Evolutionary conservation across 2,797 vertebrate species (phyloP).

Genomic region (Syngnathus rostellatus): DNA sequence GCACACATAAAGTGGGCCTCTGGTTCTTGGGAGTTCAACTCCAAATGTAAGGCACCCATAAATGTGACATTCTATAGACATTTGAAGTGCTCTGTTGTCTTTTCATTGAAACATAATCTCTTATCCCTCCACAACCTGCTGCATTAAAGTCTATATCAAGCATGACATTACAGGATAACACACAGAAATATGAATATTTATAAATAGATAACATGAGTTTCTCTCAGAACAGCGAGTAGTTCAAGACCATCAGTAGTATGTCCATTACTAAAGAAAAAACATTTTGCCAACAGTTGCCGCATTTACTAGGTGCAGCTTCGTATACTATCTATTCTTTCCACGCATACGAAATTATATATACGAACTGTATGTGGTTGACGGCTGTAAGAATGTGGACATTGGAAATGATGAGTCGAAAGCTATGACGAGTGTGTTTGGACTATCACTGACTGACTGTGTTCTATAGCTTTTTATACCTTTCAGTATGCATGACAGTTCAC

Average conservation of each 20-base stretch:
- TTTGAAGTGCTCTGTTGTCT: slow-evolving; percentile 26
- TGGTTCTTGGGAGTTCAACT: slow-evolving; percentile 17
- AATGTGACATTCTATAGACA: slow-evolving; percentile 23
- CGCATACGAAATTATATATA: neutral
- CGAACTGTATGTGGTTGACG: neutral
- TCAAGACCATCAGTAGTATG: slow-evolving; percentile 17
- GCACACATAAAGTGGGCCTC: neutral
- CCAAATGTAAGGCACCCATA: slow-evolving; percentile 60
- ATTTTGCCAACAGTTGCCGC: slow-evolving; percentile 48
- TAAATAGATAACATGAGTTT: slow-evolving; percentile 23
- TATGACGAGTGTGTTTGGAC: slow-evolving; percentile 32
- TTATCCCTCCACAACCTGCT: slow-evolving; percentile 12
- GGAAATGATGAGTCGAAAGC: slow-evolving; percentile 35
- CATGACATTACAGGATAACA: slow-evolving; percentile 32
- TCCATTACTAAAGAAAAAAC: slow-evolving; percentile 22
- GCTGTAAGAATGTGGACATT: neutral
- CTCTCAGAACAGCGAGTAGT: neutral
- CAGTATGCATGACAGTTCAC: slow-evolving; percentile 49
- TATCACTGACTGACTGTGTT: slow-evolving; percentile 24
- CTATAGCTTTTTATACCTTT: slow-evolving; percentile 43
- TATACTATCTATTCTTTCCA: neutral
- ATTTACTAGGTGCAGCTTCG: neutral
- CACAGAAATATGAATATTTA: slow-evolving; percentile 32
- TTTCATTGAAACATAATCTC: slow-evolving; percentile 17
- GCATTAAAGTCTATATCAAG: slow-evolving; percentile 20